Conservation (phyloP, 2,797 vertebrate genomes). For the Smutsia gigantea region DNA sequence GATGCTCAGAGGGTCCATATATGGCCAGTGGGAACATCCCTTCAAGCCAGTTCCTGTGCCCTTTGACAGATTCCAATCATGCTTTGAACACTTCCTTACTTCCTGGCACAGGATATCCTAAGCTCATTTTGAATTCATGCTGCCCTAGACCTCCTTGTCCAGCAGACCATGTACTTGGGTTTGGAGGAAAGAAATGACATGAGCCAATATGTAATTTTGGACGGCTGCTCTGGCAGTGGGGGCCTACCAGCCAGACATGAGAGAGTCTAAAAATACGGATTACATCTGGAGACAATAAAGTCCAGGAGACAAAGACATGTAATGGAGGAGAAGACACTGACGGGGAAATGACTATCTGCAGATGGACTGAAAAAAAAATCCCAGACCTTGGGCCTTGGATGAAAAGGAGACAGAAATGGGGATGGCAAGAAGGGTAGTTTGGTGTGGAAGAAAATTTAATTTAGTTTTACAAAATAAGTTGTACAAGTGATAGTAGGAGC, state of each 20-base stretch:
- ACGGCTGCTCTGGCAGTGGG: neutral
- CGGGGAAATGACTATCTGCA: neutral
- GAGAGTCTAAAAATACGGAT: neutral
- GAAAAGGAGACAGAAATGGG: neutral
- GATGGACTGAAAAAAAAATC: neutral
- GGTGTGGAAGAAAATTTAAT: neutral
- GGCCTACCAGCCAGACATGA: neutral
- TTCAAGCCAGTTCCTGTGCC: neutral
- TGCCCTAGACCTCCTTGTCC: neutral
- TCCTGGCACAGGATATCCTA: neutral
- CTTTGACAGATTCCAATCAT: neutral
- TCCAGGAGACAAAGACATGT: neutral
- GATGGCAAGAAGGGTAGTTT: neutral
- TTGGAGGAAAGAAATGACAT: neutral
- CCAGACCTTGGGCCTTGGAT: neutral
- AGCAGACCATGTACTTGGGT: neutral
- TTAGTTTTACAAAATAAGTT: neutral
- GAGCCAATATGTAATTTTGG: neutral
- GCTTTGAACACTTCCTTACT: neutral
- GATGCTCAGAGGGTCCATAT: neutral
- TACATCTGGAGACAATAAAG: neutral
- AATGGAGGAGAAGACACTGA: neutral
- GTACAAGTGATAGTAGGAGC: neutral
- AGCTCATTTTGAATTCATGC: neutral
- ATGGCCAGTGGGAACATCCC: neutral